Evolutionary conservation across 2,888 invertebrate genomes (phyloP), one percentile per base, ranked within the genome.

Genomic region (Criorhina ranunculi): DNA sequence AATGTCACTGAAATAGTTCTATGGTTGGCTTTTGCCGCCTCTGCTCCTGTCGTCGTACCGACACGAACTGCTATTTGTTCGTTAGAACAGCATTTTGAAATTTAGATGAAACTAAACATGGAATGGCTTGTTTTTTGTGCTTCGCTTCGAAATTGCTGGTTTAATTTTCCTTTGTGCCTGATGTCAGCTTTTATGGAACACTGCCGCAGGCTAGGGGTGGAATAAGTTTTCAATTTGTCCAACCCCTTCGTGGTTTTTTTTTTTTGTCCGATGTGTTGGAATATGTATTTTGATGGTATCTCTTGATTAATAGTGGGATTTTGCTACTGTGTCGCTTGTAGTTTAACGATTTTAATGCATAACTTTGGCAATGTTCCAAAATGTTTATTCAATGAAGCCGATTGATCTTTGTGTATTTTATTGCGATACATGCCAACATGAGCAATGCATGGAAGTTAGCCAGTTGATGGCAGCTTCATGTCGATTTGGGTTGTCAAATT

Each of bases 11-110:
- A 57, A 64, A 70, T 51, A 29, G 57, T 75, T 62, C 44, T 7
- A 55, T 33, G 12, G 35, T 35, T 66, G 17, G 46, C 57, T 66
- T 66, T 19, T 57, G 51, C 33, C 59, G 15, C 12, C 11, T 33
- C n/a, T 42, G 19, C 8, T 24, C 9, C 12, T 7, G n/a, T 7
- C 29, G n/a, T 7, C 29, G 19, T 35, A 29, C 9, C 4, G 8
- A 1, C 29, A 35, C 46, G 37, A 33, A 35, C 12, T 35, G 40
- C 11, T 77, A 33, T 44, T 77, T 60, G 46, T 59, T 59, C 49
- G 70, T 64, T 35, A 72, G 64, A 69, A 66, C 66, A 12, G 31
- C 31, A 62, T 78, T 78, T 73, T 66, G 49, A 66, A 66, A 72
- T 66, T 66, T 33, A 59, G 51, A 72, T 49, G 55, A 49, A 15